These are phyloP conservation scores for Regulus satrapa DNA, from an alignment of 2,113 vertebrate species.

Conservation along the genomic window DNA sequence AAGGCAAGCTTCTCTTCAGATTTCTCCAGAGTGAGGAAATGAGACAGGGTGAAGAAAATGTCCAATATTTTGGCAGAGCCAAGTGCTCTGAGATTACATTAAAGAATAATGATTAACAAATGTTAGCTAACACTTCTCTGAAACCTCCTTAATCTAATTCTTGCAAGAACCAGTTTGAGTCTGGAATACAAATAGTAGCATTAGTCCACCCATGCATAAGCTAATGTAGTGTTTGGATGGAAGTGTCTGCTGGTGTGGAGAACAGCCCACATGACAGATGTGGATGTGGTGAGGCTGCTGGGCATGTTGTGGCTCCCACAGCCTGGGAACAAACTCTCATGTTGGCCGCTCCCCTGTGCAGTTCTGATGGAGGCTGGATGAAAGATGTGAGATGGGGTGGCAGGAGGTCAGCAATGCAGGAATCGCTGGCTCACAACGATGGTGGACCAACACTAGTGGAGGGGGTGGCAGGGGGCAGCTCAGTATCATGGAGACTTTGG, in stretches of 20 bases:
- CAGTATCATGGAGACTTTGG: rapidly evolving
- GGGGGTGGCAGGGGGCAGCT: neutral
- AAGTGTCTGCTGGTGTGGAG: neutral
- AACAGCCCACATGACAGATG: neutral
- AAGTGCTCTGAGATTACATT: neutral
- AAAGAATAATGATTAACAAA: neutral
- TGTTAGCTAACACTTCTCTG: neutral
- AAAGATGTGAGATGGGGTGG: neutral
- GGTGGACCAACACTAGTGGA: rapidly evolving
- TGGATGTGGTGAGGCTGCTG: rapidly evolving
- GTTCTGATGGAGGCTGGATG: neutral
- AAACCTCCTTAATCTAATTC: neutral
- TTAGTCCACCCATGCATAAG: neutral
- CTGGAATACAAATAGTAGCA: neutral
- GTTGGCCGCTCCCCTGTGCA: neutral
- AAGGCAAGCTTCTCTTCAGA: neutral
- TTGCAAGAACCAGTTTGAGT: neutral
- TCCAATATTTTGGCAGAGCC: neutral
- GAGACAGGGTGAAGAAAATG: neutral
- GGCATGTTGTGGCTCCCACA: rapidly evolving
- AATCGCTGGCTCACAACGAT: rapidly evolving
- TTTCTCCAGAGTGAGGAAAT: neutral
- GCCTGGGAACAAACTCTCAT: neutral
- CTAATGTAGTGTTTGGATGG: neutral
- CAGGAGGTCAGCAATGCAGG: neutral